Base-by-base conservation (phyloP, 2,888 invertebrate species). In the Diadegma fenestrale region DNA sequence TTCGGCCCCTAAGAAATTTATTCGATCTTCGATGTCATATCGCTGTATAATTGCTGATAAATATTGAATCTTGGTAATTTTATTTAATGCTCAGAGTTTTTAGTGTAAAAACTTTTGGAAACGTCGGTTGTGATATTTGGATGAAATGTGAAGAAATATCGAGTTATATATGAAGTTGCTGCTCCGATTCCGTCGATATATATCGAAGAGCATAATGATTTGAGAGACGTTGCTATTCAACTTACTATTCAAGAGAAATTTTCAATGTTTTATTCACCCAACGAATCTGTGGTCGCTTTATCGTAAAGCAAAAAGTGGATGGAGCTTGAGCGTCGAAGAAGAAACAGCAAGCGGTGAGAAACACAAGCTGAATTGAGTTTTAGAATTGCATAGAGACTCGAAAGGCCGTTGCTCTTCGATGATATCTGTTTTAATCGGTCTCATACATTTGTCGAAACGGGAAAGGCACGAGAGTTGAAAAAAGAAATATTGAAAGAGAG, bases 301-400 rank as follows among this genome's bases (percentile, higher is more conserved):
- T 54, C 37, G 85, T 68, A 58, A 81, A 71, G 82, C 54, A 85
- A 66, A 82, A 82, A 84, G 58, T 81, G 37, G 68, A 63, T 17
- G 48, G 14, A 14, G 22, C 45, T 68, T 68, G 7, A 22, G 68
- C 17, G 17, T 19, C 6, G 45, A 37, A 45, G 26, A 68, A 68
- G 30, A 68, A 68, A 17, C 26, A 14, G 14, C 26, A 17, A 17
- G 22, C 33, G 17, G 26, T 12, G 26, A 22, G n/a, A n/a, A n/a
- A n/a, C n/a, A 10, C 22, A 73, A 54, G 14, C 30, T 66, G 86
- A 82, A 83, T 87, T 83, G 86, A 87, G 85, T 84, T 22, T 43
- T 26, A 43, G 43, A 69, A 78, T 73, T 80, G 64, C 71, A 85
- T 83, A 83, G 85, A 87, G 82, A 86, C 85, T 89, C 79, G 83